phyloP scores from a whole-genome alignment of 2,888 invertebrate species.

The Caenorhabditis macrosperma region DNA sequence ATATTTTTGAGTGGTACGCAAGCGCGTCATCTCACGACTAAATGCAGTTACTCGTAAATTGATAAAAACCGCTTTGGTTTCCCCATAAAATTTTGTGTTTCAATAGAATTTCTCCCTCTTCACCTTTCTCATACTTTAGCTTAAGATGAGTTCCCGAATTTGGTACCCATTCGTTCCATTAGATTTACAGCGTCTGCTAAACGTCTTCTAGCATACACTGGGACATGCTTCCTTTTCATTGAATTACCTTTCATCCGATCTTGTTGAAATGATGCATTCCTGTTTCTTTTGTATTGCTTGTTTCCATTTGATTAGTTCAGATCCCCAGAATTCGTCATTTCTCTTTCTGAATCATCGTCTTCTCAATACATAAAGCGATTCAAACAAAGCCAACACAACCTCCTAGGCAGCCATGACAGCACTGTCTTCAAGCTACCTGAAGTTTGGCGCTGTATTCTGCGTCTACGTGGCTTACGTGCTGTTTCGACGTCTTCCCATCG shows the following conservation, averaged over 20 bases:
- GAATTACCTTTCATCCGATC: no score
- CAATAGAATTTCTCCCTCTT: no score
- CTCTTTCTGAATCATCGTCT: slow-evolving; percentile 9
- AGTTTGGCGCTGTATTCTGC: slow-evolving; percentile 47
- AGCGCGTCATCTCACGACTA: slow-evolving; percentile 12
- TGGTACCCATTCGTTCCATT: no score
- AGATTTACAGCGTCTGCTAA: no score
- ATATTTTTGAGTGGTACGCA: slow-evolving; percentile 14
- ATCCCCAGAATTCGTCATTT: not conserved
- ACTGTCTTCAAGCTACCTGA: slow-evolving; percentile 20
- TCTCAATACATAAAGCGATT: slow-evolving; percentile 1
- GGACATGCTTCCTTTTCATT: no score
- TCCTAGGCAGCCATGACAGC: slow-evolving; percentile 21
- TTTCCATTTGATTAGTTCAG: not conserved
- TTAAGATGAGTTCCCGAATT: no score
- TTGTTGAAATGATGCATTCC: no score
- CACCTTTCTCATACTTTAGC: no score
- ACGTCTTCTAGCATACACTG: no score
- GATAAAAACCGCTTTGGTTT: slow-evolving; percentile 3
- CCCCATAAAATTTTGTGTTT: no score
- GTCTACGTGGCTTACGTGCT: slow-evolving; percentile 60
- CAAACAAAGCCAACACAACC: slow-evolving; percentile 7
- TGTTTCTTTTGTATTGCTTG: not conserved
- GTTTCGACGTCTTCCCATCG: slow-evolving; percentile 60
- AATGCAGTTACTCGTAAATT: slow-evolving; percentile 8